Percentiles rank a stretch among this genome's conserved stretches.
Evolutionary conservation across 2,888 invertebrate species (phyloP).

Genomic region (Epinotia ramella): DNA sequence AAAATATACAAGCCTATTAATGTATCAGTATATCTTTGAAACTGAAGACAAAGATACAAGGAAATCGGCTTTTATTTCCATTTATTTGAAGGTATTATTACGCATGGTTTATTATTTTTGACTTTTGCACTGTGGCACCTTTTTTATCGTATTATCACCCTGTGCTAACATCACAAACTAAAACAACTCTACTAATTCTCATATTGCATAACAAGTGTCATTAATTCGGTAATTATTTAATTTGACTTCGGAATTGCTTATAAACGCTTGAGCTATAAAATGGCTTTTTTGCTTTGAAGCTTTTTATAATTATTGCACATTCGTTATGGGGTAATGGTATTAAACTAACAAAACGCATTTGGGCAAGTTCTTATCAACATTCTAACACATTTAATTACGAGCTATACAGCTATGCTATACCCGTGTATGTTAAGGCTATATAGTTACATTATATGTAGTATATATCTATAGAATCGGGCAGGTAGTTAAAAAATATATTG

Average conservation of each 20-base stretch:
- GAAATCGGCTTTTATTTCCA: conserved; percentile 1
- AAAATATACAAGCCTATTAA: background rate
- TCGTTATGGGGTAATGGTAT: background rate
- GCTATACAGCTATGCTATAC: too few species aligned
- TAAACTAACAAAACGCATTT: conserved; percentile 2
- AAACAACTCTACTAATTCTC: conserved; percentile 20
- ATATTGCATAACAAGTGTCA: conserved; percentile 24
- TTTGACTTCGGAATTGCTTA: conserved; percentile 27
- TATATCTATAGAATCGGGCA: conserved; percentile 6
- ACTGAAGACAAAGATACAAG: background rate
- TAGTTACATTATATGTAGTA: conserved; percentile 13
- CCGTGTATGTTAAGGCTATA: background rate
- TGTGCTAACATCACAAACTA: conserved; percentile 30
- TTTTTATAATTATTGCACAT: conserved; percentile 12
- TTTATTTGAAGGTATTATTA: background rate
- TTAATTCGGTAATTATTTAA: conserved; percentile 23
- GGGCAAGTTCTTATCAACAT: background rate
- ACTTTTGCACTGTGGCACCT: conserved; percentile 17
- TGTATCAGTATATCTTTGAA: background rate
- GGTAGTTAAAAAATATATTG: conserved; percentile 20
- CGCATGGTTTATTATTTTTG: conserved; percentile 37
- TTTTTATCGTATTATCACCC: conserved; percentile 12
- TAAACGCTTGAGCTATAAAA: conserved; percentile 25
- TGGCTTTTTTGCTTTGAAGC: conserved; percentile 35
- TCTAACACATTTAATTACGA: conserved; percentile 6